phyloP scores from a whole-genome alignment of 1,140 invertebrate species.

The Aphaenogaster floridana region DNA sequence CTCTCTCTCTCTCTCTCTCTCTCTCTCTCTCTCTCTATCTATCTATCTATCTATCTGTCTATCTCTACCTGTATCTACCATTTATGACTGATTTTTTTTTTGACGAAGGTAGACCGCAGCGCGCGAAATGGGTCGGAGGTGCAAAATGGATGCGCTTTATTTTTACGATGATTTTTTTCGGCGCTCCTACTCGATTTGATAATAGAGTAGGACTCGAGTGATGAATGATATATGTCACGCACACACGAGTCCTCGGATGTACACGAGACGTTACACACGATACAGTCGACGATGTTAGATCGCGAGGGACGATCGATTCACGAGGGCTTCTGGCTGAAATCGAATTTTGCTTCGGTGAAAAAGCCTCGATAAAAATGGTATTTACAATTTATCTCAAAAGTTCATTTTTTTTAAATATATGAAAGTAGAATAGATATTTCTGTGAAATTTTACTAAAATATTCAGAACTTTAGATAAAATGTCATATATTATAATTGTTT shows the following conservation, averaged over 20 bases:
- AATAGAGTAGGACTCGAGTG: slow-evolving; percentile 41
- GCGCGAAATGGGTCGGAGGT: slow-evolving; percentile 83
- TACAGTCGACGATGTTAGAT: slow-evolving; percentile 51
- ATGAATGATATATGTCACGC: slow-evolving; percentile 46
- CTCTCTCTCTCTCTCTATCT: neutral
- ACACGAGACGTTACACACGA: slow-evolving; percentile 44
- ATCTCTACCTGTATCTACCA: neutral
- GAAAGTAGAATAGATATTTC: neutral
- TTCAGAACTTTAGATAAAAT: neutral
- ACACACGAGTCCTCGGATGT: slow-evolving; percentile 32
- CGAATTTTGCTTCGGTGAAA: neutral
- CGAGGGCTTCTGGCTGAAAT: neutral
- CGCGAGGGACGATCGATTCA: slow-evolving; percentile 32
- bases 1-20: slow-evolving; percentile 14
- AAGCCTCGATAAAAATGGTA: neutral
- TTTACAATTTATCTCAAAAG: neutral
- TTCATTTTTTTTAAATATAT: neutral
- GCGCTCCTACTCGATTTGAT: slow-evolving; percentile 28
- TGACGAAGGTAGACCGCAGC: slow-evolving; percentile 62
- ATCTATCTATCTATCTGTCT: neutral
- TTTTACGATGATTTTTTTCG: slow-evolving; percentile 40
- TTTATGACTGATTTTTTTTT: slow-evolving; percentile 56
- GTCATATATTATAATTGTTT: neutral
- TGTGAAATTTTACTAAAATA: too few relatives aligned
- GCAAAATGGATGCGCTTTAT: slow-evolving; percentile 67